Percentiles rank a stretch among this genome's conserved stretches.
These are phyloP conservation scores for Potorous gilbertii DNA, from an alignment of 2,797 vertebrate species.

Conservation along the genomic window DNA sequence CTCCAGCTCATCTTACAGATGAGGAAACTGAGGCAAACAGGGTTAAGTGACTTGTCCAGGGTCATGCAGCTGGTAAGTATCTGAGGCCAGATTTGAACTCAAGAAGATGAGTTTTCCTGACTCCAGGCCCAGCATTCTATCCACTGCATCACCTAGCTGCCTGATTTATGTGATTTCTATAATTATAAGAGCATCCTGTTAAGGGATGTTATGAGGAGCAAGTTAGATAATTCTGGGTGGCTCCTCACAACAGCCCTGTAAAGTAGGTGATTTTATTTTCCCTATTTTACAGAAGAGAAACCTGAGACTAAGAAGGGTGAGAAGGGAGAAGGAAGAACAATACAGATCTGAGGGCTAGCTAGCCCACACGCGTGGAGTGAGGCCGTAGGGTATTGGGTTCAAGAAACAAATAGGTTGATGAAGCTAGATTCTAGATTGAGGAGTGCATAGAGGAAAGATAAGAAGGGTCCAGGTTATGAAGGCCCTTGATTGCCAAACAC, in stretches of 20 bases:
- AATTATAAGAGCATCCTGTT: neutral
- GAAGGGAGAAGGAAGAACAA: neutral
- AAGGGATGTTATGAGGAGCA: neutral
- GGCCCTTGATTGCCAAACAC: neutral
- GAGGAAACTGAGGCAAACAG: neutral
- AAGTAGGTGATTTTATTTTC: neutral
- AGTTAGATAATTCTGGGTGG: neutral
- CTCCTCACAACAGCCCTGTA: neutral
- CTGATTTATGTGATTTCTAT: neutral
- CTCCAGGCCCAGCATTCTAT: too few relatives aligned
- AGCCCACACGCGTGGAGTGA: neutral
- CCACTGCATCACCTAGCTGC: too few relatives aligned
- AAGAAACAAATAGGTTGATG: neutral
- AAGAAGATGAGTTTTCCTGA: too few relatives aligned
- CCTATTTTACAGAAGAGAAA: too few relatives aligned
- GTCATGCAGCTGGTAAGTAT: neutral
- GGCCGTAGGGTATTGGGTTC: neutral
- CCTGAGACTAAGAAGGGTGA: too few relatives aligned
- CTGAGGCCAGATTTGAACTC: too few relatives aligned
- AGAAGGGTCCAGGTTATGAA: neutral
- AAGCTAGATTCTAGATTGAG: neutral
- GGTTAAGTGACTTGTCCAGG: neutral
- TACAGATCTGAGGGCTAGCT: neutral
- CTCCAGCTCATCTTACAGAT: neutral
- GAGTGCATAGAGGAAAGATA: neutral